phyloP scores from a whole-genome alignment of 2,888 invertebrate genomes.

The Cinara cedri region DNA sequence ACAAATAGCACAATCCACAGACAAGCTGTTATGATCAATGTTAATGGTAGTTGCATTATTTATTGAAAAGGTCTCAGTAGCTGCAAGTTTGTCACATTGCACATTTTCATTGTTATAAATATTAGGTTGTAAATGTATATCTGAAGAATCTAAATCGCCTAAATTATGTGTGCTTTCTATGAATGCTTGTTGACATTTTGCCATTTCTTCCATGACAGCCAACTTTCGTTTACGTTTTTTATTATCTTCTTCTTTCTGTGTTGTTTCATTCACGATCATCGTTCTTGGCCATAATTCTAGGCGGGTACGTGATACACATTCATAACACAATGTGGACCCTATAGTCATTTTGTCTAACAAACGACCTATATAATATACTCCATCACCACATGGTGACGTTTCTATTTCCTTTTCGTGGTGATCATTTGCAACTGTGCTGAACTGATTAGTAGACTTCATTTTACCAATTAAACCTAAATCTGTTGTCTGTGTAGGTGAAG shows the following conservation, averaged over 20 bases:
- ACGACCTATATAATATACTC: constrained; percentile 83
- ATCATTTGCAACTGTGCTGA: constrained; percentile 20
- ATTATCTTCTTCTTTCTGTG: constrained; percentile 66
- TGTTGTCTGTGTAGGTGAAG: constrained; percentile 59
- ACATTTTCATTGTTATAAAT: neutral
- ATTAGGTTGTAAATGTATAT: neutral
- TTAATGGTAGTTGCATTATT: neutral
- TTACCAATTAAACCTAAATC: neutral
- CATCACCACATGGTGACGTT: constrained; percentile 74
- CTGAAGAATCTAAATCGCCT: constrained; percentile 18
- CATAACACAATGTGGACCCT: constrained; percentile 4
- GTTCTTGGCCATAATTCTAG: constrained; percentile 81
- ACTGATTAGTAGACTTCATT: no score
- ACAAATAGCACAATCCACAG: constrained; percentile 89
- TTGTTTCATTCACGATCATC: constrained; percentile 74
- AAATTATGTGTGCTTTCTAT: constrained; percentile 74
- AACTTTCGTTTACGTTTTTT: constrained; percentile 84
- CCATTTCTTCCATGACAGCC: constrained; percentile 91
- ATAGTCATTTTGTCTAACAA: constrained; percentile 73
- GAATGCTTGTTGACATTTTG: constrained; percentile 87
- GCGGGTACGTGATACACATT: constrained; percentile 72
- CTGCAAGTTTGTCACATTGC: neutral
- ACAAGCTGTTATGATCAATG: constrained; percentile 65
- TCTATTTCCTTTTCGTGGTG: constrained; percentile 61
- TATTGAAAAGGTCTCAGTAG: neutral